Percentiles rank a stretch among this genome's conserved stretches.
Conservation (phyloP, 2,113 vertebrate genomes). For the Platycercus adscitus region DNA sequence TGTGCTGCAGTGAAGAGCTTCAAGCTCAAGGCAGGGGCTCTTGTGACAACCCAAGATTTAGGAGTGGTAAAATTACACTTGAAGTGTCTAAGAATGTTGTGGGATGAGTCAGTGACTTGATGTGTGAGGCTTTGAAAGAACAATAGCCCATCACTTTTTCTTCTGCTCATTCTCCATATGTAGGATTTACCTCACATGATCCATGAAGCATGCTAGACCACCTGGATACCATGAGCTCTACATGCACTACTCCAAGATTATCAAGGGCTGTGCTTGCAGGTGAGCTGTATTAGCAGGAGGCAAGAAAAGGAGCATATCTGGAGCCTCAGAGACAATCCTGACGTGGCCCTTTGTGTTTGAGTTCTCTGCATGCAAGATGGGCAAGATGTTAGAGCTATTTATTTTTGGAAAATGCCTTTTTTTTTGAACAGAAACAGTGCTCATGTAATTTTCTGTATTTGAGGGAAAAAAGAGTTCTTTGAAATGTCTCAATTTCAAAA, state of each 20-base stretch:
- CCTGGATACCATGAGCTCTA: not conserved
- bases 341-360: not conserved
- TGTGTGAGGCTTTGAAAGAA: not conserved
- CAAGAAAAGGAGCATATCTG: not conserved
- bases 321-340: not conserved
- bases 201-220: not conserved
- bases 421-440: not conserved
- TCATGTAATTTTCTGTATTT: constrained; percentile 1
- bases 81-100: not conserved
- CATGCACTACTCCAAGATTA: not conserved
- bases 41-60: not conserved
- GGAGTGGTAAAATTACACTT: not conserved
- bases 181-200: not conserved
- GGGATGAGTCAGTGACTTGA: not conserved
- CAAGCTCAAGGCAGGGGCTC: not conserved
- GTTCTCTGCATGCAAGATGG: not conserved
- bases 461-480: not conserved
- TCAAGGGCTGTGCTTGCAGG: not conserved
- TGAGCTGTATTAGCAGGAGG: not conserved
- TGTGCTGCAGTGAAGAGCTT: not conserved
- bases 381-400: constrained; percentile 18
- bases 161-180: not conserved
- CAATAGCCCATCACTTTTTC: not conserved
- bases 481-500: constrained; percentile 22
- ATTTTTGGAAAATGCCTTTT: not conserved